Evolutionary conservation across 2,888 invertebrate genomes (phyloP), one percentile per base, ranked within the genome.

Genomic region (Hofmannophila pseudospretella): DNA sequence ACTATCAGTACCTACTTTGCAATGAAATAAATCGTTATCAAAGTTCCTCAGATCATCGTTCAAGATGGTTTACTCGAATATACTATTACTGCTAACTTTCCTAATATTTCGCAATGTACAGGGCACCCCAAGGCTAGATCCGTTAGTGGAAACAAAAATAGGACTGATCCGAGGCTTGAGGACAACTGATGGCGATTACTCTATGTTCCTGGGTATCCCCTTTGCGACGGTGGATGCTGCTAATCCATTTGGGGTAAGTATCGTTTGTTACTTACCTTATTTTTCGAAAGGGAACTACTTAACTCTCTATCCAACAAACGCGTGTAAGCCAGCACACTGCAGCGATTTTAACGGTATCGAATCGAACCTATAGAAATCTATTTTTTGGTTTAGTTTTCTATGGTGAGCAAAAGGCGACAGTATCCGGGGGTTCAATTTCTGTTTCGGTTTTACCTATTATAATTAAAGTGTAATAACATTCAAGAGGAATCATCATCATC

Each of bases 151-250:
- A 8, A 45, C 45, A 2, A 36, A 32, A 12, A 42, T 41, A 3
- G 51, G 51, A 1, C 13, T 32, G 22, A 44, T 51, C 4, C 36
- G 45, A 8, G 51, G 51, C 1, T 13, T 41, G 10, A 28, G 29
- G 5, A 44, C 49, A 1, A 35, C 26, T 0, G 41, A 49, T 27
- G 49, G 48, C 0, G 34, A 47, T 12, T 52, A 49, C 37, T 33
- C 43, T 12, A 49, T 53, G 40, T 59, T 53, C 25, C 48, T 58
- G 41, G 57, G 59, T 5, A 51, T 59, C 29, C 59, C 59, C 1
- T 59, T 46, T 20, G 59, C 53, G 1, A 36, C 35, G 23, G 52
- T 57, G 1, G 45, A 57, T 7, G 9, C 38, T 3, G 39, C 35
- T 0, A 51, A 59, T 20, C 42, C 50, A 12, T 59, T 59, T 41